These are phyloP conservation scores for Axis porcinus DNA, from an alignment of 2,113 vertebrate species.

Conservation along the genomic window DNA sequence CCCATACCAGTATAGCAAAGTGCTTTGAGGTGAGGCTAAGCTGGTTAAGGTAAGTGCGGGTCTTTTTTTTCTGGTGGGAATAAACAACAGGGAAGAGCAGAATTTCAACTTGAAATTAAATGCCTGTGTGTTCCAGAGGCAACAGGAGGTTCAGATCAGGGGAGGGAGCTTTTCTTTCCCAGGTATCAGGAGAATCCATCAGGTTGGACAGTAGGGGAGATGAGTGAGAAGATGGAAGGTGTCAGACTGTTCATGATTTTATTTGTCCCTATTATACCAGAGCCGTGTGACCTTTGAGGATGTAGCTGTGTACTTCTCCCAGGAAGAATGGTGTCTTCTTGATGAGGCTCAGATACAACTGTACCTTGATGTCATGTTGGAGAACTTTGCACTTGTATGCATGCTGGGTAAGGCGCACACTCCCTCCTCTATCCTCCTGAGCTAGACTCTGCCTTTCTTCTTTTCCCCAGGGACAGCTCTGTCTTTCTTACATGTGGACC, in stretches of 20 bases:
- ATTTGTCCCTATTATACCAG: background rate
- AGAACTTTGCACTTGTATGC: background rate
- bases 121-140: background rate
- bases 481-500: background rate
- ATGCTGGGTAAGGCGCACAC: background rate
- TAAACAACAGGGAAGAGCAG: background rate
- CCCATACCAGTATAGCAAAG: background rate
- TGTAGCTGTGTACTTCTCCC: background rate
- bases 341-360: background rate
- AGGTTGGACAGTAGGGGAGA: background rate
- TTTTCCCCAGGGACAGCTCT: background rate
- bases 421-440: background rate
- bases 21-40: background rate
- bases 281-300: background rate
- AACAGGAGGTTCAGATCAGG: background rate
- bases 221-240: background rate
- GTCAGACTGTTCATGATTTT: background rate
- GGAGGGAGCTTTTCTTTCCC: background rate
- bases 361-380: background rate
- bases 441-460: background rate
- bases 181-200: background rate
- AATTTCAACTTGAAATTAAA: background rate
- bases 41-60: background rate
- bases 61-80: background rate
- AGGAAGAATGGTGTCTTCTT: background rate